A percentile compares a stretch with the other conserved stretches of the same genome.
Conservation (phyloP, 2,888 invertebrate species). For the Taenaris catops region DNA sequence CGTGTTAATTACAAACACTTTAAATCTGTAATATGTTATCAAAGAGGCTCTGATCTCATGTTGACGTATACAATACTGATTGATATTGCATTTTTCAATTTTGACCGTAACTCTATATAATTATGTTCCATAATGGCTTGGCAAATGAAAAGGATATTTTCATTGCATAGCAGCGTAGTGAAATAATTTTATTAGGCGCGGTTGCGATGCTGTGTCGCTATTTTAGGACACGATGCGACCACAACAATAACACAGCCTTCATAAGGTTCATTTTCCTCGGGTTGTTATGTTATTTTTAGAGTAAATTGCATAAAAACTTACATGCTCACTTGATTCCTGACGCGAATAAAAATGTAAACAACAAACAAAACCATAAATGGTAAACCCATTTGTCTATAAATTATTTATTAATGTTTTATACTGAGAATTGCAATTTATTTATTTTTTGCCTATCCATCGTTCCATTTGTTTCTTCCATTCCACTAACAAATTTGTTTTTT, state of each 20-base stretch:
- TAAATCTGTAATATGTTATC: too few species aligned
- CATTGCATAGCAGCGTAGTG: constrained; percentile 15
- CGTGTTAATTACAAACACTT: too few species aligned
- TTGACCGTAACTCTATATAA: not conserved
- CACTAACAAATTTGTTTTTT: too few species aligned
- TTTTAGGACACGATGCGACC: constrained; percentile 44
- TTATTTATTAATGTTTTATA: constrained; percentile 5
- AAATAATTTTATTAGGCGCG: constrained; percentile 56
- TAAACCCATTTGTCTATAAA: constrained; percentile 7
- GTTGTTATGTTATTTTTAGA: constrained; percentile 23
- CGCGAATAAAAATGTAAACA: not conserved
- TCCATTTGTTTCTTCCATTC: too few species aligned
- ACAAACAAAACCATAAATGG: constrained; percentile 5
- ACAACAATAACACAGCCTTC: constrained; percentile 37
- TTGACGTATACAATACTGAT: constrained; percentile 35
- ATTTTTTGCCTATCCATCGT: too few species aligned
- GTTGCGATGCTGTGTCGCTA: constrained; percentile 48
- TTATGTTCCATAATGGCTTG: constrained; percentile 5
- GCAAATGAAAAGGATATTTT: constrained; percentile 6
- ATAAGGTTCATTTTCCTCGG: constrained; percentile 21
- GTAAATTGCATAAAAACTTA: constrained; percentile 14
- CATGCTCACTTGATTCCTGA: constrained; percentile 2
- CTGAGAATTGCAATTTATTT: constrained; percentile 2
- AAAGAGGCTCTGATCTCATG: too few species aligned
- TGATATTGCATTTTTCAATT: constrained; percentile 11